Evolutionary conservation across 1,140 invertebrate genomes (phyloP), one percentile per base, ranked within the genome.

Genomic region (Drosophila tristis): DNA sequence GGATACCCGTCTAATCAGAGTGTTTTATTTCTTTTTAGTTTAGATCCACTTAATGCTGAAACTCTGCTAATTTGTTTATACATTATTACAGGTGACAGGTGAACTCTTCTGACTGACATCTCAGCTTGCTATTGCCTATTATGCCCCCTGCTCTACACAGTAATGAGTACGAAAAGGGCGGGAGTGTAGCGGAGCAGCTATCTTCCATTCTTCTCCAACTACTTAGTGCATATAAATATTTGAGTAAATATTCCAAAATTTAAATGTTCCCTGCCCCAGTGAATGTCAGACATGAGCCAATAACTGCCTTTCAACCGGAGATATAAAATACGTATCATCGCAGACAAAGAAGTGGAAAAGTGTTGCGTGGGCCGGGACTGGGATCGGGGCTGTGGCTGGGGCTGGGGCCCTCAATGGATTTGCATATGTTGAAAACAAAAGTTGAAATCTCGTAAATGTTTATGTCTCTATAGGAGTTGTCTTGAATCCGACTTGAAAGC

Each of bases 191-290:
- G 47, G 51, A 7, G 26, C 13, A 35, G 25, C 44, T 59, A 11
- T 39, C 35, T 13, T 39, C 35, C 11, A 39, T 42, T 45, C n/a
- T 73, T 56, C 64, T 60, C 8, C 13, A 48, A 50, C 11, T 48
- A 60, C 50, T 61, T 54, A 76, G 67, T 79, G 68, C 48, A 59
- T 59, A 74, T 65, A 74, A 58, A 85, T 72, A 67, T 67, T 84
- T 82, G 3, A 66, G 57, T 55, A 84, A 84, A 67, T 75, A 72
- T 75, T 56, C 29, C 31, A 51, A 75, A 51, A 56, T 60, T 56
- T 68, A 63, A 78, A 77, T 62, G 44, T 62, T 63, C 55, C 13
- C 49, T 39, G 35, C 4, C 55, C 35, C 4, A 35, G n/a, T 4
- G 59, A 72, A 74, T 76, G 31, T 62, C 68, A 56, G 54, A 9